A percentile compares a stretch with the other conserved stretches of the same genome.
Conservation (phyloP, 64 coral and sea anemone species). For the Dendronephthya gigantea region DNA sequence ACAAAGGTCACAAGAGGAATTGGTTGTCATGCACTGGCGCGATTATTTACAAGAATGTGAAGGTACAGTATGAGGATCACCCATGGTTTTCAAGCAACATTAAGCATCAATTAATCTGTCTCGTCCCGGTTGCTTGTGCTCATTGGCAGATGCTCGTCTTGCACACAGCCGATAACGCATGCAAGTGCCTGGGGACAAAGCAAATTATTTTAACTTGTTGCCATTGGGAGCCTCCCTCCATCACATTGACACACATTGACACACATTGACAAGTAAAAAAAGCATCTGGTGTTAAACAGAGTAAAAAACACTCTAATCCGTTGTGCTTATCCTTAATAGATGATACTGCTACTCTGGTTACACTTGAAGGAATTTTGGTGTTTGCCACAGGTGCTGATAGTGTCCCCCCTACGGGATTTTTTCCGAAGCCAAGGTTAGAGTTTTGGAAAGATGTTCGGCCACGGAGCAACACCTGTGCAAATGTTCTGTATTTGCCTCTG, state of each 20-base stretch:
- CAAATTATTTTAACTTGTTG: too few species aligned
- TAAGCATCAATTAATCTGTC: not conserved
- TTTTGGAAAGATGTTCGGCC: conserved; percentile 14
- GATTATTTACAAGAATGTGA: not conserved
- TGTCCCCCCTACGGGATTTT: not conserved
- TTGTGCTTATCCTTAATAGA: too few species aligned
- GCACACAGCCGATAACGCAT: too few species aligned
- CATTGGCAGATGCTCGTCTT: not conserved
- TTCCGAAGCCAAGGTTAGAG: not conserved
- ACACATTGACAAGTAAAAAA: too few species aligned
- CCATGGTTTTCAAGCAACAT: not conserved
- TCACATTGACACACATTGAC: too few species aligned
- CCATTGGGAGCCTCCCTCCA: too few species aligned
- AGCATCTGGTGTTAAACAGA: too few species aligned
- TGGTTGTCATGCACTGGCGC: not conserved
- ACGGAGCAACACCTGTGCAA: not conserved
- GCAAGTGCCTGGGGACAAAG: too few species aligned
- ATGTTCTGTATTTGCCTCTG: not conserved
- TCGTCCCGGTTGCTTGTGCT: not conserved
- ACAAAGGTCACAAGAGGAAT: not conserved
- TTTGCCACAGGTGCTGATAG: not conserved
- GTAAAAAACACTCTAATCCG: too few species aligned
- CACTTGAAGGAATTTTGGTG: too few species aligned
- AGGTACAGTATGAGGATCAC: not conserved
- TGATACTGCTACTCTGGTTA: too few species aligned